These are phyloP conservation scores for Epicampocera succincta DNA, from an alignment of 2,888 invertebrate genomes.

Conservation along the genomic window DNA sequence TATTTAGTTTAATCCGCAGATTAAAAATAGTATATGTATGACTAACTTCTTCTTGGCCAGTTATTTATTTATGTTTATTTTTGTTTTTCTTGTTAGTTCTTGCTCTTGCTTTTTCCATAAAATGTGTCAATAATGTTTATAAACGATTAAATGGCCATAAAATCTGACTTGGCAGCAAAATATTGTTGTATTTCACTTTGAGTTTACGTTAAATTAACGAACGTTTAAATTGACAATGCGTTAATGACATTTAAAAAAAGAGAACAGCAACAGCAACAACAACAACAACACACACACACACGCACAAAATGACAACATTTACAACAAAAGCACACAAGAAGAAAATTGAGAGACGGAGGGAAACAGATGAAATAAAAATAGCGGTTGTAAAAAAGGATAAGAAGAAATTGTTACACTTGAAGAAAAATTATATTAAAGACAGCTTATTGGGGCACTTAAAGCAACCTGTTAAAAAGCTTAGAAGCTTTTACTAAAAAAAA, in stretches of 20 bases:
- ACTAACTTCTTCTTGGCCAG: background rate
- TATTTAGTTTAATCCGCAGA: conserved; percentile 38
- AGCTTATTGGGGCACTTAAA: too few species aligned
- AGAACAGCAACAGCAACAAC: conserved; percentile 23
- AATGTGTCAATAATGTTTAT: conserved; percentile 69
- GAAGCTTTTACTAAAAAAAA: too few species aligned
- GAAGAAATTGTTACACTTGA: conserved; percentile 46
- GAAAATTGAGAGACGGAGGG: conserved; percentile 3
- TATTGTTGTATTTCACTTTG: conserved; percentile 67
- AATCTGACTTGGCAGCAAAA: conserved; percentile 64
- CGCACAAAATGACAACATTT: conserved; percentile 23
- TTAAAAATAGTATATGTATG: conserved; percentile 10
- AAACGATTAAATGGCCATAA: conserved; percentile 69
- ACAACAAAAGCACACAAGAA: conserved; percentile 6
- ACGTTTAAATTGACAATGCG: conserved; percentile 70
- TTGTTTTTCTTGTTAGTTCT: conserved; percentile 5
- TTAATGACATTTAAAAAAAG: conserved; percentile 67
- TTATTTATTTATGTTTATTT: background rate
- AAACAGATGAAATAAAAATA: conserved; percentile 37
- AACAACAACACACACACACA: too few species aligned
- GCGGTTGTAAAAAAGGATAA: conserved; percentile 32
- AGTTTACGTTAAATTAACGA: conserved; percentile 69
- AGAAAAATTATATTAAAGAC: too few species aligned
- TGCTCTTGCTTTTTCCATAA: conserved; percentile 35
- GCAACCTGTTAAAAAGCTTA: too few species aligned